These are phyloP conservation scores for Spea multiplicata DNA, from an alignment of 2,113 vertebrate genomes.

Conservation along the genomic window DNA sequence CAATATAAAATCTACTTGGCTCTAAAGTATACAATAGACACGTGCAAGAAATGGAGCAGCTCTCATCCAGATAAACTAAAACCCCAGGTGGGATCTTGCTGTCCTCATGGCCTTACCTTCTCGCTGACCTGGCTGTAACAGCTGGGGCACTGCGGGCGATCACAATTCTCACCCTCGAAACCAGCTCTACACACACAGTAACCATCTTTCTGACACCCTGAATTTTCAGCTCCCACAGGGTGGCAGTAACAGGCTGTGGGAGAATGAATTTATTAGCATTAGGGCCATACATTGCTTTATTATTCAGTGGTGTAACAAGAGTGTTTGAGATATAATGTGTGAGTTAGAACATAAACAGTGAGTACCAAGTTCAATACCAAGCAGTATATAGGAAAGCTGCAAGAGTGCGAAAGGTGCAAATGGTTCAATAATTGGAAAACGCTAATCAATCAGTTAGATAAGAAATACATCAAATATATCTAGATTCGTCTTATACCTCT, in stretches of 20 bases:
- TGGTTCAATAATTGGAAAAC: background rate
- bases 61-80: too few species aligned
- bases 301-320: too few species aligned
- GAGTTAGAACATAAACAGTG: too few species aligned
- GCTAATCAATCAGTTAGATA: background rate
- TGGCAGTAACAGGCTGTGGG: conserved; percentile 79
- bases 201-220: conserved; percentile 68
- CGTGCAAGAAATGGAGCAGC: background rate
- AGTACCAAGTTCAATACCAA: too few species aligned
- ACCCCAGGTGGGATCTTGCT: background rate
- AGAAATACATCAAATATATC: background rate
- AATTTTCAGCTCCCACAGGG: conserved; percentile 59
- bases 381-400: too few species aligned
- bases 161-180: conserved; percentile 76
- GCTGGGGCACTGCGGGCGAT: conserved; percentile 70
- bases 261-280: background rate
- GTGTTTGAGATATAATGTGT: too few species aligned
- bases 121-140: conserved; percentile 79
- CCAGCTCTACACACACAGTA: conserved; percentile 80
- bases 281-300: too few species aligned
- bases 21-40: background rate
- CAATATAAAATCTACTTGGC: too few species aligned
- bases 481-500: conserved; percentile 58
- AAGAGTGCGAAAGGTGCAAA: background rate
- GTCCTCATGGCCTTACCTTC: conserved; percentile 64